Base-by-base conservation (phyloP, 2,797 vertebrate genomes). In the Lithobates pipiens region DNA sequence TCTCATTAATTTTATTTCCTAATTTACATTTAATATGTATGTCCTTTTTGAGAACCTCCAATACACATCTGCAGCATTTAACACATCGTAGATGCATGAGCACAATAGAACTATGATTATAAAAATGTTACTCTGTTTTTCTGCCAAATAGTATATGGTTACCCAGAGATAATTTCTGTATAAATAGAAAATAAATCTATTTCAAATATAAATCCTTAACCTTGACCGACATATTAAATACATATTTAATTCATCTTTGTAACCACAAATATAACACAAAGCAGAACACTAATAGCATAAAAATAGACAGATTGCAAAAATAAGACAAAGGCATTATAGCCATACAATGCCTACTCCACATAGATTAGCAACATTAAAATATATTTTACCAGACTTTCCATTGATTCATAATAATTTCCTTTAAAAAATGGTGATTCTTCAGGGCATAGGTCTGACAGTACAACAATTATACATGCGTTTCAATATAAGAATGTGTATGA, bases 401-500 rank as follows among this genome's bases (percentile, higher is more conserved):
- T 88, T 86, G 85, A 88, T 80, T 83, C 86, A 90, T 32, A n/a
- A 46, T 67, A 44, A 54, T 81, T 81, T 72, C 29, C 25, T 32
- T 42, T 94, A 94, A 86, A 95, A 95, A 94, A 88, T 54, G 18
- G 68, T 50, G 61, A 69, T 75, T 73, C 3, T 75, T 79, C 18
- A 11, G 80, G 54, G 34, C 50, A 54, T 13, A 54, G 50, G 89
- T 88, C 85, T 81, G 86, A 88, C 86, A 78, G 85, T 87, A 89
- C 88, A 85, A 88, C 82, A 89, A 86, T 96, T 96, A 99, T 91
- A 99, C 98, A 69, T 99, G 97, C 1, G 98, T 99, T 94, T 99
- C 98, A 83, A 99, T 99, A 93, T 98, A 99, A 29, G 98, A 99
- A 93, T 99, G 97, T 9, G 97, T 99, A 92, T 99, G 98, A 0